A percentile compares a stretch with the other conserved stretches of the same genome.
phyloP scores from a whole-genome alignment of 2,888 invertebrate species.

The Pediacus dermestoides region DNA sequence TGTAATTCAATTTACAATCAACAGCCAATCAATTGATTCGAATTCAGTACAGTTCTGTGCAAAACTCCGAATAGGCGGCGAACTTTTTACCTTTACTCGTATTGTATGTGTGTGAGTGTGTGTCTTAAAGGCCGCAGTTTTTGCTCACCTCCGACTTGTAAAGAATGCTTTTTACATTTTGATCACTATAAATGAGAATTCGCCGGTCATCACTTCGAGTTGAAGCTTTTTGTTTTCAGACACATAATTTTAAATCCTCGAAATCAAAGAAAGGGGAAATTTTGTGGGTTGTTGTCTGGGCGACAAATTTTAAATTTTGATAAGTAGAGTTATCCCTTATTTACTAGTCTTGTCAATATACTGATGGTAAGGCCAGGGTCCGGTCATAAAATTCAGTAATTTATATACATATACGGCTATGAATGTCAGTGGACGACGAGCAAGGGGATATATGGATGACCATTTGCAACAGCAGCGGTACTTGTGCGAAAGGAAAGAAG shows the following conservation, averaged over 20 bases:
- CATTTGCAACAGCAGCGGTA: constrained; percentile 15
- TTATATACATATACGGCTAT: constrained; percentile 47
- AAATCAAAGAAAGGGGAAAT: too few relatives aligned
- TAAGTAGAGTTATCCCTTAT: constrained; percentile 7
- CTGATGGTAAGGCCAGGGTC: constrained; percentile 3
- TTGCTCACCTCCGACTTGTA: constrained; percentile 7
- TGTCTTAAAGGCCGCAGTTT: constrained; percentile 10
- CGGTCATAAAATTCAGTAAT: constrained; percentile 52
- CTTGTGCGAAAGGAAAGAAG: constrained; percentile 24
- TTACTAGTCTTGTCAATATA: constrained; percentile 7
- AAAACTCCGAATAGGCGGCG: constrained; percentile 26
- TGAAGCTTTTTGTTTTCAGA: neutral
- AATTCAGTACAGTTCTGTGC: constrained; percentile 49
- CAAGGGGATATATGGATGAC: constrained; percentile 38
- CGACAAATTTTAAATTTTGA: constrained; percentile 8
- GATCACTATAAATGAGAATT: constrained; percentile 1
- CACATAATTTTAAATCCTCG: too few relatives aligned
- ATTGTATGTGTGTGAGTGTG: constrained; percentile 8
- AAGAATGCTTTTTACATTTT: constrained; percentile 1
- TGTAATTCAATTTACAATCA: constrained; percentile 59
- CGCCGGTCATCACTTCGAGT: neutral
- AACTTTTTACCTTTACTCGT: constrained; percentile 20
- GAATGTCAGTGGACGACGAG: constrained; percentile 41
- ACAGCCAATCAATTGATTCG: constrained; percentile 58
- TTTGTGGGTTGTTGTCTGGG: constrained; percentile 3